Percentiles rank a stretch among this genome's conserved stretches.
These are phyloP conservation scores for Podocnemis expansa DNA, from an alignment of 2,113 vertebrate genomes.

Conservation along the genomic window DNA sequence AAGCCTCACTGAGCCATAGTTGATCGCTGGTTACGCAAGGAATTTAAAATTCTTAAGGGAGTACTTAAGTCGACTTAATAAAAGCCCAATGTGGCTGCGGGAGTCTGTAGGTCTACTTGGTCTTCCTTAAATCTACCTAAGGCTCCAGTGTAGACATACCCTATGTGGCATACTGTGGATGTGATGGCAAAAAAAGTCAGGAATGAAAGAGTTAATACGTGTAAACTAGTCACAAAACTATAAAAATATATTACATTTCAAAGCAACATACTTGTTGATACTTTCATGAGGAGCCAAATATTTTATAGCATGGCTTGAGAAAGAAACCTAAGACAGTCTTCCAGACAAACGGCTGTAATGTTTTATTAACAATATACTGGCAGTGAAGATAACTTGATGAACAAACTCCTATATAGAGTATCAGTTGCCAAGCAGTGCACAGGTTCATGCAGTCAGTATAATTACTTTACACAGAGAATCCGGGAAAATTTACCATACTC, in stretches of 20 bases:
- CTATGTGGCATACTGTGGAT: fast-evolving
- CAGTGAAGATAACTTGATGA: not conserved
- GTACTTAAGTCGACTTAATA: too few species aligned
- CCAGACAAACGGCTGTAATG: conserved; percentile 17
- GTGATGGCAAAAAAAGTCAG: not conserved
- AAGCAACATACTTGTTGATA: not conserved
- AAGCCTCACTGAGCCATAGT: not conserved
- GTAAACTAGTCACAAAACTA: not conserved
- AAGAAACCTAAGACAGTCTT: conserved; percentile 32
- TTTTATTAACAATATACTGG: conserved; percentile 61
- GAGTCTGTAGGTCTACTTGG: too few species aligned
- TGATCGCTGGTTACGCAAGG: too few species aligned
- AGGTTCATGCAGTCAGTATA: conserved; percentile 33
- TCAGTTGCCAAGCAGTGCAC: conserved; percentile 27
- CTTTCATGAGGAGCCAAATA: not conserved
- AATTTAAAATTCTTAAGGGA: too few species aligned
- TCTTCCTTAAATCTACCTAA: too few species aligned
- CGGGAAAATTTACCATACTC: conserved; percentile 45
- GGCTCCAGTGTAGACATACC: too few species aligned
- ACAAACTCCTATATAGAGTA: not conserved
- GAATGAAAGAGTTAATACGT: not conserved
- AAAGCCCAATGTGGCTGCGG: too few species aligned
- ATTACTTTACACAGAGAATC: conserved; percentile 5
- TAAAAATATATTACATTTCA: not conserved
- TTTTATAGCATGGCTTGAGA: not conserved